phyloP scores from a whole-genome alignment of 2,113 vertebrate genomes.

The Oreochromis spilurus region DNA sequence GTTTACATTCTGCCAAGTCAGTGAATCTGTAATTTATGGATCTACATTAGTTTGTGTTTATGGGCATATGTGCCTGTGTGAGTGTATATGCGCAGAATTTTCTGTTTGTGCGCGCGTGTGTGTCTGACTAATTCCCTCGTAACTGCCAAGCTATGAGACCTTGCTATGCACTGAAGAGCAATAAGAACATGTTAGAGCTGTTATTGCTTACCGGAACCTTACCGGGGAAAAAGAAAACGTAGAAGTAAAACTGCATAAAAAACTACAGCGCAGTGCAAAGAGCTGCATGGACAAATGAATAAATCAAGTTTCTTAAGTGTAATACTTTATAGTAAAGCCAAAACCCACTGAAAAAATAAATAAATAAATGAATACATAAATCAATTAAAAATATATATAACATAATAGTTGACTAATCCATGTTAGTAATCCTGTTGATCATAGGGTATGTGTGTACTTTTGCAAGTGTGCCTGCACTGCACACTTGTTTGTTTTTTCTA shows the following conservation, averaged over 20 bases:
- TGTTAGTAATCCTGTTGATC: not conserved
- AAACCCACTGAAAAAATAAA: not conserved
- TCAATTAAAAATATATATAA: not conserved
- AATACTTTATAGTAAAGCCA: conserved; percentile 2
- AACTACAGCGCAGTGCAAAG: not conserved
- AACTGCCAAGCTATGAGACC: conserved; percentile 1
- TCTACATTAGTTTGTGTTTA: not conserved
- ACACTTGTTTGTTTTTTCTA: not conserved
- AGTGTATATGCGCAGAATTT: not conserved
- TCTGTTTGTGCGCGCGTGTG: not conserved
- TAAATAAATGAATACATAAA: not conserved
- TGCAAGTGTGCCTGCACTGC: not conserved
- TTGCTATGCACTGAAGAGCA: conserved; percentile 10
- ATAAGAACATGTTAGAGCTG: conserved; percentile 16
- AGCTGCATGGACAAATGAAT: conserved; percentile 14
- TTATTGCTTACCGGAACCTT: conserved; percentile 28
- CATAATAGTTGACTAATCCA: not conserved
- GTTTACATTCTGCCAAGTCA: not conserved
- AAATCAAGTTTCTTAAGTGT: conserved; percentile 24
- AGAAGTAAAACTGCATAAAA: not conserved
- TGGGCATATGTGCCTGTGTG: not conserved
- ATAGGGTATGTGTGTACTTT: not conserved
- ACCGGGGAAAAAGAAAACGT: not conserved
- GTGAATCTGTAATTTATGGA: not conserved
- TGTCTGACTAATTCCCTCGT: not conserved